Percentiles rank a stretch among this genome's conserved stretches.
phyloP scores from a whole-genome alignment of 2,888 invertebrate genomes.

The Leptinotarsa juncta region DNA sequence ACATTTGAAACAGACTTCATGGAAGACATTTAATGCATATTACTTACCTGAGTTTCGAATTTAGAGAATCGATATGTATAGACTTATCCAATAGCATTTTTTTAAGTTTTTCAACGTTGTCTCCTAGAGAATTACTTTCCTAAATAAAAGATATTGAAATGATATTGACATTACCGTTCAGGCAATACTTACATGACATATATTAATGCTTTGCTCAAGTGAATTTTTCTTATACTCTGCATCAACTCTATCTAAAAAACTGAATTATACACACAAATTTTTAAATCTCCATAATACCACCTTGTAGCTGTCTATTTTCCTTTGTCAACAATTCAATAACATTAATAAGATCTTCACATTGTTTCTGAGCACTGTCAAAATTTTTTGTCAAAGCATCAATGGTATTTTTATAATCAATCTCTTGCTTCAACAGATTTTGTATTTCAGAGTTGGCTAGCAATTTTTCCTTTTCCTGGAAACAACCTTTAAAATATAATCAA shows the following conservation, averaged over 20 bases:
- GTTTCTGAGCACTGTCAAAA: slow-evolving; percentile 55
- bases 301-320: slow-evolving; percentile 57
- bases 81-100: slow-evolving; percentile 58
- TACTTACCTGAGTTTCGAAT: slow-evolving; percentile 54
- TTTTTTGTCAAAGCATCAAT: slow-evolving; percentile 50
- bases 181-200: slow-evolving; percentile 37
- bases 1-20: too few relatives aligned
- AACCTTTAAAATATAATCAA: slow-evolving; percentile 1
- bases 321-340: slow-evolving; percentile 53
- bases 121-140: slow-evolving; percentile 47
- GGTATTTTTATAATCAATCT: slow-evolving; percentile 49
- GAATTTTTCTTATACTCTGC: slow-evolving; percentile 16
- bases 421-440: slow-evolving; percentile 46
- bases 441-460: slow-evolving; percentile 50
- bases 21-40: not conserved
- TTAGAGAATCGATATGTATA: slow-evolving; percentile 53
- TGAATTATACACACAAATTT: not conserved
- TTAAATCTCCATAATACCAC: slow-evolving; percentile 32
- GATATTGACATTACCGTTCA: not conserved
- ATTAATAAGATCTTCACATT: slow-evolving; percentile 55
- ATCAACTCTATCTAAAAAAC: slow-evolving; percentile 47
- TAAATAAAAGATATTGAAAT: slow-evolving; percentile 28
- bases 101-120: slow-evolving; percentile 54
- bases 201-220: slow-evolving; percentile 25
- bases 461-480: slow-evolving; percentile 54